phyloP scores from a whole-genome alignment of 2,113 vertebrate species.

The Eulemur rufifrons region DNA sequence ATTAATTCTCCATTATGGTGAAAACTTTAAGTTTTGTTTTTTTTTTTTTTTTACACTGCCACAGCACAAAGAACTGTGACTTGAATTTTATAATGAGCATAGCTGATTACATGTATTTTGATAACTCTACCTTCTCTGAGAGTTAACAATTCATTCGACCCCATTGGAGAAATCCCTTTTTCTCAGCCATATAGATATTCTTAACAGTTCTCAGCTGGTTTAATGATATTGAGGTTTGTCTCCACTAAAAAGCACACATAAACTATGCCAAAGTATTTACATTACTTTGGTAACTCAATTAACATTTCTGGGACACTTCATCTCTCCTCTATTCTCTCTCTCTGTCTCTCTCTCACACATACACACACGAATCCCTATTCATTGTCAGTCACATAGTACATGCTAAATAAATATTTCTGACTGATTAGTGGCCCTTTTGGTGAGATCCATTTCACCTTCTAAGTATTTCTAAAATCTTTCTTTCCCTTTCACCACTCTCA shows the following conservation, averaged over 20 bases:
- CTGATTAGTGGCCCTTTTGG: not conserved
- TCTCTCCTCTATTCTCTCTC: not conserved
- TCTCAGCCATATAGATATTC: not conserved
- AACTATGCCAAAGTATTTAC: not conserved
- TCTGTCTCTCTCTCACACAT: too few relatives aligned
- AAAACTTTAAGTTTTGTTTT: not conserved
- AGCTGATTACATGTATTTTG: not conserved
- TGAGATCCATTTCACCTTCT: not conserved
- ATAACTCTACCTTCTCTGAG: not conserved
- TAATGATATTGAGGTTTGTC: not conserved
- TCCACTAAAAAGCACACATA: not conserved
- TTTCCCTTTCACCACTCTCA: not conserved
- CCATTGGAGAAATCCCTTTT: not conserved
- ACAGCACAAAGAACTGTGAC: not conserved
- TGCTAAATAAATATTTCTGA: not conserved
- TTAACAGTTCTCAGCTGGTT: not conserved
- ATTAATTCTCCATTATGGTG: not conserved
- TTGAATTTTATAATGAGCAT: not conserved
- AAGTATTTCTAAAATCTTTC: not conserved
- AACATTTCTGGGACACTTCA: not conserved
- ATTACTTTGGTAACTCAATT: not conserved
- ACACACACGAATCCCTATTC: not conserved
- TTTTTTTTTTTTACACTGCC: not conserved
- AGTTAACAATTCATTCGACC: not conserved
- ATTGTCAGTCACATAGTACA: not conserved